Percentiles rank a stretch among this genome's conserved stretches.
These are phyloP conservation scores for Neodiprion virginianus DNA, from an alignment of 1,140 invertebrate genomes.

Conservation along the genomic window DNA sequence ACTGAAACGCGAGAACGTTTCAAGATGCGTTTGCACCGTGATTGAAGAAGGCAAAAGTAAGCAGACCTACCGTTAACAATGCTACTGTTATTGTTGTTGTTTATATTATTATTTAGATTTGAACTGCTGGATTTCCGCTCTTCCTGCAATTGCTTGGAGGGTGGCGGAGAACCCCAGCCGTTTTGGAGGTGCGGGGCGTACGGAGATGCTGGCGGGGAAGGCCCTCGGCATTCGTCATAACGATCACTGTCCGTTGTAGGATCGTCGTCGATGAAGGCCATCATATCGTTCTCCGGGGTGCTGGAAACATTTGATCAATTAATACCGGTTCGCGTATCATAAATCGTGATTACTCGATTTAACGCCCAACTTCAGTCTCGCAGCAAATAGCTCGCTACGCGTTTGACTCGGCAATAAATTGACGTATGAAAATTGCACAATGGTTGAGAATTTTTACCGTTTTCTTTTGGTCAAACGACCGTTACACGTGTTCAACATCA, in stretches of 20 bases:
- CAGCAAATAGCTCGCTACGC: no score
- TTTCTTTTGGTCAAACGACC: slow-evolving; percentile 52
- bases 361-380: no score
- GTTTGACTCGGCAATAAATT: no score
- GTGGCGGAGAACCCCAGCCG: slow-evolving; percentile 47
- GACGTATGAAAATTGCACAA: background rate
- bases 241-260: slow-evolving; percentile 48
- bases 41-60: background rate
- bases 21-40: slow-evolving; percentile 7
- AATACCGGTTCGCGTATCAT: no score
- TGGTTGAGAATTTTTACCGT: slow-evolving; percentile 44
- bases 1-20: slow-evolving; percentile 26
- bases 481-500: background rate
- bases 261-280: slow-evolving; percentile 63
- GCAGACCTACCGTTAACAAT: slow-evolving; percentile 32
- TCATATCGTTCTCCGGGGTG: slow-evolving; percentile 58
- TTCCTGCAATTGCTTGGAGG: slow-evolving; percentile 31
- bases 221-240: slow-evolving; percentile 39
- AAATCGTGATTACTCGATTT: no score
- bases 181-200: slow-evolving; percentile 47
- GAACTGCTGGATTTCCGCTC: slow-evolving; percentile 36
- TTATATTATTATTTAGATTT: slow-evolving; percentile 62
- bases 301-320: slow-evolving; percentile 32
- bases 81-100: slow-evolving; percentile 55
- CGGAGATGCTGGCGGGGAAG: slow-evolving; percentile 39